Evolutionary conservation across 2,113 vertebrate genomes (phyloP).

Genomic region (Triplophysa dalaica): DNA sequence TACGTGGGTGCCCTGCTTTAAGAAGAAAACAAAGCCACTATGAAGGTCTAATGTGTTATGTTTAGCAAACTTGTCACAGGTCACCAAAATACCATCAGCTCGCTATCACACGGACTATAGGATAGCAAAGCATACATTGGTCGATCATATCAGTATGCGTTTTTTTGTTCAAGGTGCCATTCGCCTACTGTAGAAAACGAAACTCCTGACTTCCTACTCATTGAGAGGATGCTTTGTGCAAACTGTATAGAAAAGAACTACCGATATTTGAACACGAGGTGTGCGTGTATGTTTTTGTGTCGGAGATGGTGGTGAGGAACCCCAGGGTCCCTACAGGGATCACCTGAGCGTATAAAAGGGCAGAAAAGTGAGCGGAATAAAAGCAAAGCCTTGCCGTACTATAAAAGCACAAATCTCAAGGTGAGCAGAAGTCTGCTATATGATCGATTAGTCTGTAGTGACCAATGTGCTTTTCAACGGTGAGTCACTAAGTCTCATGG

Average conservation of each 20-base stretch:
- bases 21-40: background rate
- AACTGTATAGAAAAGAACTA: background rate
- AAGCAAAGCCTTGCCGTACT: background rate
- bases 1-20: background rate
- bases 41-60: no score
- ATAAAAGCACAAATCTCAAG: conserved; percentile 20
- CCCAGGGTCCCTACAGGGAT: background rate
- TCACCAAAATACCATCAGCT: no score
- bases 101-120: no score
- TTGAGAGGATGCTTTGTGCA: background rate
- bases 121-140: no score
- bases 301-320: background rate
- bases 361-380: background rate
- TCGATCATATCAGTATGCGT: no score
- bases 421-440: conserved; percentile 6
- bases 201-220: background rate
- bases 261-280: background rate
- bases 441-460: conserved; percentile 29
- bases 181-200: no score
- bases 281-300: background rate
- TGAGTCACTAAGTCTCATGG: conserved; percentile 43
- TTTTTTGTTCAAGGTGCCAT: no score
- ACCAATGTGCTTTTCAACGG: conserved; percentile 9
- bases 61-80: no score
- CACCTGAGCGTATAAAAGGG: background rate